Percentiles rank a stretch among this genome's conserved stretches.
Conservation (phyloP, 1,140 invertebrate genomes). For the Ceratina calcarata region DNA sequence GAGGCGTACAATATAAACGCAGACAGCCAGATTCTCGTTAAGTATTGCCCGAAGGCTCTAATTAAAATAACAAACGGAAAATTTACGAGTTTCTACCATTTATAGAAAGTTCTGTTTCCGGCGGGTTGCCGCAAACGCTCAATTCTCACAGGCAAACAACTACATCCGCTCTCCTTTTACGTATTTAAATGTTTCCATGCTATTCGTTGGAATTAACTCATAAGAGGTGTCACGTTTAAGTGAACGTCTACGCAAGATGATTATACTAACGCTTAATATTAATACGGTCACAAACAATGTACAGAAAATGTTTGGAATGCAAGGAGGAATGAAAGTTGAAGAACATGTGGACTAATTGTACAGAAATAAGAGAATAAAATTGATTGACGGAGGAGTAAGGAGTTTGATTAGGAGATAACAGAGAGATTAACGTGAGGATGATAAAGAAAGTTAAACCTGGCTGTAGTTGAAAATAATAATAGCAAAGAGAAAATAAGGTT, state of each 20-base stretch:
- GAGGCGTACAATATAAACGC: slow-evolving; percentile 52
- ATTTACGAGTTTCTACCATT: slow-evolving; percentile 59
- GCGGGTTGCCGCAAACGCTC: not conserved
- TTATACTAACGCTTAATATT: too few relatives aligned
- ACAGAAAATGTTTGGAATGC: not conserved
- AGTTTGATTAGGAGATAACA: not conserved
- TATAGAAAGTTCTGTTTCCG: slow-evolving; percentile 49
- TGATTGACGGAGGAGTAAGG: not conserved
- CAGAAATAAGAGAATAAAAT: too few relatives aligned
- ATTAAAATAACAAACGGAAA: slow-evolving; percentile 69
- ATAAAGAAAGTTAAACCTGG: slow-evolving; percentile 23
- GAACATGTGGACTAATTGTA: too few relatives aligned
- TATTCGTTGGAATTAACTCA: slow-evolving; percentile 12
- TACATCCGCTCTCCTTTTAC: slow-evolving; percentile 38
- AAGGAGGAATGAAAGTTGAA: not conserved
- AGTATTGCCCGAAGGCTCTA: slow-evolving; percentile 65
- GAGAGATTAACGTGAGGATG: not conserved
- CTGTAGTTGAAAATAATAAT: slow-evolving; percentile 22
- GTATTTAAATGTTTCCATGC: slow-evolving; percentile 62
- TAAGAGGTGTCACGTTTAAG: not conserved
- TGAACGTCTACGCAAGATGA: too few relatives aligned
- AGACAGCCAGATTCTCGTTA: slow-evolving; percentile 59
- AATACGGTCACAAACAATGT: not conserved
- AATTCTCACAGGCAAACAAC: not conserved
- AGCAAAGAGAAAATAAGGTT: slow-evolving; percentile 24